Percentiles rank a stretch among this genome's conserved stretches.
Evolutionary conservation across 2,888 invertebrate species (phyloP).

Genomic region (Drosophila monieri): DNA sequence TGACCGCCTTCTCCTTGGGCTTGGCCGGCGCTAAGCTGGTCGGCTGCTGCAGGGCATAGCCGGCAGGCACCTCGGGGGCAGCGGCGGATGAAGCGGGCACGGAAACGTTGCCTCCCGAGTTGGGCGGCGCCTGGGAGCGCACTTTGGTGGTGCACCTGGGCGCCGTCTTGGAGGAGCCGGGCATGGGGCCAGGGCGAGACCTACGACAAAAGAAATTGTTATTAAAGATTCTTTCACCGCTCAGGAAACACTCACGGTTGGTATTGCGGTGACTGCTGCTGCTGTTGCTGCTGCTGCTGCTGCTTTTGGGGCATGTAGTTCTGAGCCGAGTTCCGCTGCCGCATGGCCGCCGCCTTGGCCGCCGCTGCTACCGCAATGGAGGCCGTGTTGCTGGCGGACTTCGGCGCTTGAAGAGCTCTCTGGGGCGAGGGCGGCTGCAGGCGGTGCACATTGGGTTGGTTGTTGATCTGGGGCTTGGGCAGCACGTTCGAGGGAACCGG

Average conservation of each 20-base stretch:
- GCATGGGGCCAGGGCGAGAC: background rate
- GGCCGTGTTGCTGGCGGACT: slow-evolving; percentile 43
- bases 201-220: slow-evolving; percentile 9
- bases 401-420: slow-evolving; percentile 37
- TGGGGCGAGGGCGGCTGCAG: slow-evolving; percentile 28
- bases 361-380: slow-evolving; percentile 29
- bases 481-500: slow-evolving; percentile 73
- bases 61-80: slow-evolving; percentile 2
- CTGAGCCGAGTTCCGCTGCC: slow-evolving; percentile 32
- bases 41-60: slow-evolving; percentile 43
- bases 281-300: slow-evolving; percentile 53
- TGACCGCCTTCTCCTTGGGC: slow-evolving; percentile 84
- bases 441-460: slow-evolving; percentile 40
- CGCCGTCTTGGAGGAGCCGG: slow-evolving; percentile 37
- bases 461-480: slow-evolving; percentile 22
- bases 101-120: slow-evolving; percentile 54
- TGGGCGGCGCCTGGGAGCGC: slow-evolving; percentile 39
- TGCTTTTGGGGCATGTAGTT: slow-evolving; percentile 26
- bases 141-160: slow-evolving; percentile 44
- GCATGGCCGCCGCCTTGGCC: slow-evolving; percentile 34
- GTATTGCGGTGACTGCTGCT: slow-evolving; percentile 53
- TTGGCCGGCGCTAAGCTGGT: slow-evolving; percentile 73
- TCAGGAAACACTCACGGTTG: slow-evolving; percentile 65
- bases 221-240: background rate
- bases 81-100: slow-evolving; percentile 48